Evolutionary conservation across 64 coral and sea anemone species (phyloP).

Genomic region (Pocillopora damicornis): DNA sequence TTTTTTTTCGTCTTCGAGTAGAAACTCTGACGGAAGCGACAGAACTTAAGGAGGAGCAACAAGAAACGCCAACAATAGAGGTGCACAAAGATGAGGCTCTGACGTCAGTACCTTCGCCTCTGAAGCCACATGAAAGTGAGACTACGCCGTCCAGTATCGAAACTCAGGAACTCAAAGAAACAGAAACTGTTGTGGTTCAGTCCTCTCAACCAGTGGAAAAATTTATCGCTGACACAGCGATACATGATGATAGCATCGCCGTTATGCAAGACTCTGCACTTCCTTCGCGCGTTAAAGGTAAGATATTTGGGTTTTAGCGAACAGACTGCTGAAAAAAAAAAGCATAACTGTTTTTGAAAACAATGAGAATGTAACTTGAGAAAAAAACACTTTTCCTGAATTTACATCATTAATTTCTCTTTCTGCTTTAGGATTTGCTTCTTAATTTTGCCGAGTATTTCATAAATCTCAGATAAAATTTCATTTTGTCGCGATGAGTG

Average conservation of each 20-base stretch:
- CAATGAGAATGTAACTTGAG: background rate
- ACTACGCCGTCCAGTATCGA: background rate
- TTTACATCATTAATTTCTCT: too few species aligned
- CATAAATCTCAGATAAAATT: background rate
- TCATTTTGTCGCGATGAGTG: too few species aligned
- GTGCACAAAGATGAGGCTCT: background rate
- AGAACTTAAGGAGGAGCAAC: background rate
- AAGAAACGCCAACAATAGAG: background rate
- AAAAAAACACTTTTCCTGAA: background rate
- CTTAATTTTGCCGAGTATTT: too few species aligned
- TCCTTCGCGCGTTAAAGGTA: background rate
- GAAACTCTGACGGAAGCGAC: background rate
- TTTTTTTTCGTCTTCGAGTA: background rate
- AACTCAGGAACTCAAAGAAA: background rate
- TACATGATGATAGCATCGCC: background rate
- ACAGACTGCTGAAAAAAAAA: background rate
- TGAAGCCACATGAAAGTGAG: slow-evolving; percentile 9
- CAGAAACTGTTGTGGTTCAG: background rate
- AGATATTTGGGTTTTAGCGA: background rate
- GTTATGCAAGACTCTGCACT: background rate
- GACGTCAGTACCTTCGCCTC: background rate
- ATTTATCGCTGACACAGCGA: background rate
- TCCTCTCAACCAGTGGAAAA: background rate
- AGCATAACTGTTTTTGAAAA: background rate
- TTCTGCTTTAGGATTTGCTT: too few species aligned